Conservation (phyloP, 2,113 vertebrate genomes). For the Alouatta palliata region DNA sequence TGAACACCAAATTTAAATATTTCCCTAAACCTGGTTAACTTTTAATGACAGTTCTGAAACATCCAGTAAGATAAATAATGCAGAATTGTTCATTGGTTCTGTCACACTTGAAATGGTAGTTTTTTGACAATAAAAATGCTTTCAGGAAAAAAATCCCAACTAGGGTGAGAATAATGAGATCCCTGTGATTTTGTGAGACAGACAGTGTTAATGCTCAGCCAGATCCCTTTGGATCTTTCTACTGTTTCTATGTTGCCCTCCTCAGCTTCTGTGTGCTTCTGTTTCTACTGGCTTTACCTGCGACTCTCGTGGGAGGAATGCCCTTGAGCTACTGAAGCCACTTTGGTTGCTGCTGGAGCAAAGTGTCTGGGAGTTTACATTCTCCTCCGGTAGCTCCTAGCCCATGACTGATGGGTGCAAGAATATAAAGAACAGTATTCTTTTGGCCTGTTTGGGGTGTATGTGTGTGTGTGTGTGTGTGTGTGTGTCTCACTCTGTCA, state of each 20-base stretch:
- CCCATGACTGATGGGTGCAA: background rate
- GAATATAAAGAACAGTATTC: background rate
- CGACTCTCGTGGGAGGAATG: background rate
- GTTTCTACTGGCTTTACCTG: background rate
- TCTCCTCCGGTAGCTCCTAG: fast-evolving
- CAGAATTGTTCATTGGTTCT: slow-evolving; percentile 15
- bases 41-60: slow-evolving; percentile 9
- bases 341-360: background rate
- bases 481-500: no score
- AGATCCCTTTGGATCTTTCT: no score
- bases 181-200: background rate
- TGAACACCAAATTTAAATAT: background rate
- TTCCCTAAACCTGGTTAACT: background rate
- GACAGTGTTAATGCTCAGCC: background rate
- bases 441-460: background rate
- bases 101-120: background rate
- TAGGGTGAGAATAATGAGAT: background rate
- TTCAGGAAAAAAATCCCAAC: background rate
- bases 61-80: background rate
- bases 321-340: background rate
- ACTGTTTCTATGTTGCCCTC: background rate
- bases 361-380: background rate
- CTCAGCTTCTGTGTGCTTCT: background rate
- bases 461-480: no score
- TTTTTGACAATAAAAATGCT: background rate